Percentiles rank a stretch among this genome's conserved stretches.
Conservation (phyloP, 2,113 vertebrate genomes). For the Penelope pileata region DNA sequence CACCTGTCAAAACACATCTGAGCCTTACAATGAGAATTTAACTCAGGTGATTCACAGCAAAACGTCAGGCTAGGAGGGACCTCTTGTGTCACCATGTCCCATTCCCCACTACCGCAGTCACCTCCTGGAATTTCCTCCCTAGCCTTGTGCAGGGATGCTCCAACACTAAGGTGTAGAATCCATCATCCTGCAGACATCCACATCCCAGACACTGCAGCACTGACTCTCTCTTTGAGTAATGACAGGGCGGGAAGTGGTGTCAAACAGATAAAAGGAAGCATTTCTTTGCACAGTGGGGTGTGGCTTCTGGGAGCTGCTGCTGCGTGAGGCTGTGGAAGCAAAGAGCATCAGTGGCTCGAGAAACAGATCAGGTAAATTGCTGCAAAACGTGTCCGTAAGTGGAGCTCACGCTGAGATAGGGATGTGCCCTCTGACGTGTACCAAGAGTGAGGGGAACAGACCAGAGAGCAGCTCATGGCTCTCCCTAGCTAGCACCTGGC, state of each 20-base stretch:
- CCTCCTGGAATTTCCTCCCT: background rate
- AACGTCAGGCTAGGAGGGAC: background rate
- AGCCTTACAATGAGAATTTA: constrained; percentile 28
- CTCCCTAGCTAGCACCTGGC: rapidly evolving
- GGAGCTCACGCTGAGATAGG: background rate
- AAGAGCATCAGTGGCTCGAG: background rate
- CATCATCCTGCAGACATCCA: background rate
- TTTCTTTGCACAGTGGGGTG: background rate
- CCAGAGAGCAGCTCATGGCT: background rate
- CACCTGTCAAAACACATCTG: constrained; percentile 56
- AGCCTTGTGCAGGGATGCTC: background rate
- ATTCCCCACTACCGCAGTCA: background rate
- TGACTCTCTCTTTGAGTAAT: background rate
- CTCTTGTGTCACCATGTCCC: background rate
- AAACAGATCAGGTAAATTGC: background rate
- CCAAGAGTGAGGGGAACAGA: background rate
- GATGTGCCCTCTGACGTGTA: background rate
- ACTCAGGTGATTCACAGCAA: constrained; percentile 12
- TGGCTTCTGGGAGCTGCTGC: background rate
- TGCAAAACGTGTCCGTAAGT: background rate
- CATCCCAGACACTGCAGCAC: rapidly evolving
- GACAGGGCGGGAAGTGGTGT: background rate
- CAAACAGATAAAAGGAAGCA: background rate
- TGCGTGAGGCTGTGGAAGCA: background rate
- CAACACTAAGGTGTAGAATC: background rate